These are phyloP conservation scores for Zygaena filipendulae DNA, from an alignment of 2,888 invertebrate species.

Conservation along the genomic window DNA sequence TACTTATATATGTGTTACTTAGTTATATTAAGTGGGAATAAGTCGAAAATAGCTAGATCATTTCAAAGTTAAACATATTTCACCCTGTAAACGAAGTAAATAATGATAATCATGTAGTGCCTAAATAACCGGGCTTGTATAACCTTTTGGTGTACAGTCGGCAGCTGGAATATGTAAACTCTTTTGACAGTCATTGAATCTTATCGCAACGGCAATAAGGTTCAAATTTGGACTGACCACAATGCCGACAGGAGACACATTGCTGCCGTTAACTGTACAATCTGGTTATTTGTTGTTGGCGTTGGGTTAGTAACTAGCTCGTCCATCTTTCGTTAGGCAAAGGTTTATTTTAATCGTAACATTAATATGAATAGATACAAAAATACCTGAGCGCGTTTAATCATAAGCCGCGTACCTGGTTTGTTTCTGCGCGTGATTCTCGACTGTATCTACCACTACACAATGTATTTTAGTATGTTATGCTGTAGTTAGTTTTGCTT, in stretches of 20 bases:
- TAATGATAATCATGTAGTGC: slow-evolving; percentile 63
- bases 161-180: no score
- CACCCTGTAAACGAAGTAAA: slow-evolving; percentile 54
- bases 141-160: no score
- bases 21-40: no score
- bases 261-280: no score
- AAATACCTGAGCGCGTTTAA: slow-evolving; percentile 61
- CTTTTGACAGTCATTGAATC: no score
- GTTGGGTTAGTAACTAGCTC: slow-evolving; percentile 34
- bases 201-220: no score
- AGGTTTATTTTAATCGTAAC: slow-evolving; percentile 55
- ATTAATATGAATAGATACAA: slow-evolving; percentile 50
- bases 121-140: slow-evolving; percentile 47
- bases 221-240: no score
- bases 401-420: slow-evolving; percentile 63
- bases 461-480: slow-evolving; percentile 36
- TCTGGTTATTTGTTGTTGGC: slow-evolving; percentile 59
- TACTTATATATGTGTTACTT: no score
- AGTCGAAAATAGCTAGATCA: slow-evolving; percentile 52
- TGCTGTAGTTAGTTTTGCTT: slow-evolving; percentile 28
- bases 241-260: no score
- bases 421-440: slow-evolving; percentile 54
- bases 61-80: slow-evolving; percentile 53
- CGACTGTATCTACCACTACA: slow-evolving; percentile 29
- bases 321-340: slow-evolving; percentile 48